Evolutionary conservation across 2,113 vertebrate species (phyloP).

Genomic region (Stigmatopora nigra): DNA sequence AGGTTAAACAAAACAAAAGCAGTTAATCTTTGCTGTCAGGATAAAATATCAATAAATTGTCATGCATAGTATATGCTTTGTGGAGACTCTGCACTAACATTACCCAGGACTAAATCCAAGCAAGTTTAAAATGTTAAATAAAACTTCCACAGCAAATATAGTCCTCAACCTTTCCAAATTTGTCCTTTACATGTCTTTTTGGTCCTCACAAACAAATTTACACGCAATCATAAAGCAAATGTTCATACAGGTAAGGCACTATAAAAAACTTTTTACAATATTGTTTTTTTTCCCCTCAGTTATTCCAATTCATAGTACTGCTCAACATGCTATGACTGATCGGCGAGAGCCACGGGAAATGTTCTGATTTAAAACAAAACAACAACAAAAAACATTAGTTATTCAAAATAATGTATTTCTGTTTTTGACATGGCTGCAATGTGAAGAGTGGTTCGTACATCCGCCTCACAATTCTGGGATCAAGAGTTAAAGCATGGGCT

Average conservation of each 20-base stretch:
- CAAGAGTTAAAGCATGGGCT: too few species aligned
- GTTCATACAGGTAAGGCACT: constrained; percentile 26
- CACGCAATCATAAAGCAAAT: constrained; percentile 16
- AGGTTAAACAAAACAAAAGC: constrained; percentile 39
- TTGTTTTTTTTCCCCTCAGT: too few species aligned
- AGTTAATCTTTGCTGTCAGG: neutral
- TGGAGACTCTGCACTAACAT: neutral
- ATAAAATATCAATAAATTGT: neutral
- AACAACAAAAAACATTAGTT: too few species aligned
- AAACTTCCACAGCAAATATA: neutral
- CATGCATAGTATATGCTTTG: neutral
- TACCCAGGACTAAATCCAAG: neutral
- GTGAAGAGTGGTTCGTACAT: too few species aligned
- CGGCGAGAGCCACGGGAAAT: too few species aligned
- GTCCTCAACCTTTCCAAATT: neutral
- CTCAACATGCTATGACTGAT: neutral
- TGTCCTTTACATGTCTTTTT: constrained; percentile 9
- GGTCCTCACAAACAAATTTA: constrained; percentile 1
- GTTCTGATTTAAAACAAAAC: too few species aligned
- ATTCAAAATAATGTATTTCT: too few species aligned
- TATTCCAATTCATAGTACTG: neutral
- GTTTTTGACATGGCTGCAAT: too few species aligned
- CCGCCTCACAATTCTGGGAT: too few species aligned
- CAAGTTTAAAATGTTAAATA: neutral
- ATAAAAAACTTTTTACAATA: too few species aligned